Evolutionary conservation across 2,888 invertebrate genomes (phyloP).

Genomic region (Eupeodes latifasciatus): DNA sequence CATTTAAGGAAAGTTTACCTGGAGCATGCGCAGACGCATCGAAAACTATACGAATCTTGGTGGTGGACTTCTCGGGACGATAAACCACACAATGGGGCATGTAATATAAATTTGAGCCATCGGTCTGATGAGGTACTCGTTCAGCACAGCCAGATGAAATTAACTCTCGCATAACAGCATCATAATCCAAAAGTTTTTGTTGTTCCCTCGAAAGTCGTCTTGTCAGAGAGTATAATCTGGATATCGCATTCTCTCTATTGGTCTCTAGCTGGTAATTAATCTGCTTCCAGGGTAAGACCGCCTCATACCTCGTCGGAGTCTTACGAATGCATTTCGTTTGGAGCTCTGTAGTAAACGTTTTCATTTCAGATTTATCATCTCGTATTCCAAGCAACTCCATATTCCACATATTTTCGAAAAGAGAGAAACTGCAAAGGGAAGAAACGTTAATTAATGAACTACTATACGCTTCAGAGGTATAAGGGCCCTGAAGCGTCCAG

Average conservation of each 20-base stretch:
- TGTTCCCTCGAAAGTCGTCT: conserved; percentile 25
- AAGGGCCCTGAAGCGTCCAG: conserved; percentile 2
- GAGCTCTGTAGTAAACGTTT: conserved; percentile 11
- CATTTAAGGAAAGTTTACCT: too few relatives aligned
- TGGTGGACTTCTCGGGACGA: conserved; percentile 13
- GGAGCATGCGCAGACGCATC: too few relatives aligned
- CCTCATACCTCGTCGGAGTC: conserved; percentile 27
- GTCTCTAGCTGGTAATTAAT: conserved; percentile 5
- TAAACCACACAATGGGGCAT: conserved; percentile 11
- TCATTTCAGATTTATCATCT: conserved; percentile 9
- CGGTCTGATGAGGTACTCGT: conserved; percentile 1
- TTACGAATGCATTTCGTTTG: conserved; percentile 2
- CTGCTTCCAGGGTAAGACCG: conserved; percentile 4
- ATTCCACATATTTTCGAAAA: conserved; percentile 29
- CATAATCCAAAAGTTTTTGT: conserved; percentile 15
- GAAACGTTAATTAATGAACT: conserved; percentile 13
- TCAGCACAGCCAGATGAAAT: conserved; percentile 13
- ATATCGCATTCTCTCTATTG: neutral
- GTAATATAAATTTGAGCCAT: neutral
- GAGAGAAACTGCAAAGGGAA: conserved; percentile 6
- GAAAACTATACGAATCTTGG: too few relatives aligned
- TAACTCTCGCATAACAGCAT: conserved; percentile 13
- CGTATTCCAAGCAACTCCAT: conserved; percentile 24
- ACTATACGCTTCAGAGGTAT: conserved; percentile 1
- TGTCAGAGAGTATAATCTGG: conserved; percentile 26